Evolutionary conservation across 1,140 invertebrate genomes (phyloP).

Genomic region (Pseudomyrmex gracilis): DNA sequence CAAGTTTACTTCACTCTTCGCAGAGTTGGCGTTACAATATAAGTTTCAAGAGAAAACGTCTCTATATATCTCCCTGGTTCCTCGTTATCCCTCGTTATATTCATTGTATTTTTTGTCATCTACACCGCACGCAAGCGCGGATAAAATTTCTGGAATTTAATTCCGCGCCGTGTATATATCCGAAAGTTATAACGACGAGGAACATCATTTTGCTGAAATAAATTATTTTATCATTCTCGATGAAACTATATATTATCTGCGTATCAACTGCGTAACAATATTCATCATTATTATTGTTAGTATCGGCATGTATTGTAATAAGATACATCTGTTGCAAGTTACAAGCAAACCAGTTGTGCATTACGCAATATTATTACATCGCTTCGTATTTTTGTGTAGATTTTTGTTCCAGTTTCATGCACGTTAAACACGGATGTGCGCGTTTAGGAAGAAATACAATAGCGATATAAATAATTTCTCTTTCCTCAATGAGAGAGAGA

Average conservation of each 20-base stretch:
- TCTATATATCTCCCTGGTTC: slow-evolving; percentile 15
- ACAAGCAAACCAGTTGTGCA: background rate
- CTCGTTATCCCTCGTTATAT: background rate
- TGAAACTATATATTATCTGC: slow-evolving; percentile 10
- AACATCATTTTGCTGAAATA: slow-evolving; percentile 27
- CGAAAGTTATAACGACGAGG: background rate
- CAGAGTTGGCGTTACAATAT: slow-evolving; percentile 30
- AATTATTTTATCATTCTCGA: slow-evolving; percentile 44
- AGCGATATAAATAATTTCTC: slow-evolving; percentile 10
- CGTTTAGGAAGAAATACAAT: slow-evolving; percentile 24
- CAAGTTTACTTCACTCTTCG: slow-evolving; percentile 49
- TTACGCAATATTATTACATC: background rate
- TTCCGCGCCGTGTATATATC: background rate
- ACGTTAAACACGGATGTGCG: background rate
- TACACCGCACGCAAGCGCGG: background rate
- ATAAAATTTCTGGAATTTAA: slow-evolving; percentile 12
- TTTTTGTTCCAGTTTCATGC: background rate
- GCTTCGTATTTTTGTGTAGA: background rate
- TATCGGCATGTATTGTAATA: background rate
- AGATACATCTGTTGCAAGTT: slow-evolving; percentile 14
- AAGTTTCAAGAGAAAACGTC: slow-evolving; percentile 48
- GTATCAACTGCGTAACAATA: slow-evolving; percentile 8
- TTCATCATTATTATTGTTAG: slow-evolving; percentile 34
- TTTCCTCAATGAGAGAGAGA: background rate
- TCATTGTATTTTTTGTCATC: background rate